These are phyloP conservation scores for Drosophila pandora DNA, from an alignment of 1,140 invertebrate species.

Conservation along the genomic window DNA sequence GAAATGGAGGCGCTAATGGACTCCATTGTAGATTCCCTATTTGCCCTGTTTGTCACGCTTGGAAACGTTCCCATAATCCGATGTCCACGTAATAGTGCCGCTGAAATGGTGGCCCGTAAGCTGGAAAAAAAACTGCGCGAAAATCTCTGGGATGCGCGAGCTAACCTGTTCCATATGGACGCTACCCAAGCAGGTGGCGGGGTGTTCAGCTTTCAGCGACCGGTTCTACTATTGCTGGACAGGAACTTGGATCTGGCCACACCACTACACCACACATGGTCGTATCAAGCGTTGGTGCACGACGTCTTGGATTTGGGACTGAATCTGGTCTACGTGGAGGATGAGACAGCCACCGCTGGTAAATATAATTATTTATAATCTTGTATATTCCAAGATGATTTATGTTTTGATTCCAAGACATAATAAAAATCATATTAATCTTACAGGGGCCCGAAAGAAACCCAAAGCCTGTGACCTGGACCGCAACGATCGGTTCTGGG, in stretches of 20 bases:
- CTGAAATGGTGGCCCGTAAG: constrained; percentile 98
- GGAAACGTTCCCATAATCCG: constrained; percentile 98
- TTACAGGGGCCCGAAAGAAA: constrained; percentile 87
- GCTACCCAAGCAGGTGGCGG: constrained; percentile 89
- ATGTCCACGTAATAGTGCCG: constrained; percentile 97
- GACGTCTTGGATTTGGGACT: constrained; percentile 96
- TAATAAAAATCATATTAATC: neutral
- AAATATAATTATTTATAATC: neutral
- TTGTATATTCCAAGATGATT: neutral
- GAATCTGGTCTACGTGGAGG: constrained; percentile 94
- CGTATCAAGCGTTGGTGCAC: constrained; percentile 98
- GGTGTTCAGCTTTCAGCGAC: constrained; percentile 94
- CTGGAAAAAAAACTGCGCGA: constrained; percentile 98
- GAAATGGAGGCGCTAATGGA: constrained; percentile 98
- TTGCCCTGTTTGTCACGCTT: constrained; percentile 98
- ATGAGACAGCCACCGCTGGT: constrained; percentile 84
- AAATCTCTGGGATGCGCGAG: constrained; percentile 97
- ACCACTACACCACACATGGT: constrained; percentile 99
- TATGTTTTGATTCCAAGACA: neutral
- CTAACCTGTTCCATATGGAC: constrained; percentile 97
- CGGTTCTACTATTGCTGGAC: constrained; percentile 96
- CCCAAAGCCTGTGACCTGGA: constrained; percentile 96
- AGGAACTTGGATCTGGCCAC: constrained; percentile 98
- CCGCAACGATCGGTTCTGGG: constrained; percentile 95
- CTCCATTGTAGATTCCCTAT: constrained; percentile 97